phyloP scores from a whole-genome alignment of 2,797 vertebrate species.

The Linurgus olivaceus region DNA sequence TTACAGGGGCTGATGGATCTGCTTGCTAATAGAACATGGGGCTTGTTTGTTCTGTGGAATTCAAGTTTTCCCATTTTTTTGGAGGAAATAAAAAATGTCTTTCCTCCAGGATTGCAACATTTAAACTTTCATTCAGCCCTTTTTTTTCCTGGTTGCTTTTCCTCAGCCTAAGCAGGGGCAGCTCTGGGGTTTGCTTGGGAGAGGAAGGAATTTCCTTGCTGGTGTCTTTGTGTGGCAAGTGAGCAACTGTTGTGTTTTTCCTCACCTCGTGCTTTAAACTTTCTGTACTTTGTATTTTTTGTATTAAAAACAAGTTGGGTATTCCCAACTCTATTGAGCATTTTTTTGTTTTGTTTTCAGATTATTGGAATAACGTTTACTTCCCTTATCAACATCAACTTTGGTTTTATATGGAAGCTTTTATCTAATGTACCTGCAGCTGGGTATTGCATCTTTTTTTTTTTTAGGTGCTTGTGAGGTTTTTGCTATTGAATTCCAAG shows the following conservation, averaged over 20 bases:
- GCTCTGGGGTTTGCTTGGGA: neutral
- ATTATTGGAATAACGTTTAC: neutral
- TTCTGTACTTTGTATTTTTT: too few species aligned
- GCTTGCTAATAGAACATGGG: neutral
- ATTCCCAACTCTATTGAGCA: neutral
- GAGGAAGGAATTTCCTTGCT: neutral
- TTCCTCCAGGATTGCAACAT: neutral
- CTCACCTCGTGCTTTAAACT: neutral
- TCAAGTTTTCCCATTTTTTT: neutral
- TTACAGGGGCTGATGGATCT: neutral
- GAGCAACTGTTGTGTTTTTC: neutral
- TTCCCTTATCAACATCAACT: neutral
- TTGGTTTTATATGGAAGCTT: neutral
- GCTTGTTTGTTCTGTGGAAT: neutral
- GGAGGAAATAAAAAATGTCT: accelerated
- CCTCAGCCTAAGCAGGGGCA: neutral
- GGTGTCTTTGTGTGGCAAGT: neutral
- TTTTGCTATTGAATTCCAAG: neutral
- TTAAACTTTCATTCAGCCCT: accelerated
- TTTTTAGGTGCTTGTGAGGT: accelerated
- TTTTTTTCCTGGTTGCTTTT: neutral
- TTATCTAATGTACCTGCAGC: neutral
- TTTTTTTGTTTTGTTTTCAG: neutral
- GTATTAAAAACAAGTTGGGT: neutral
- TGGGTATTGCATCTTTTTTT: neutral